phyloP scores from a whole-genome alignment of 1,140 invertebrate genomes.

The Pectinophora gossypiella region DNA sequence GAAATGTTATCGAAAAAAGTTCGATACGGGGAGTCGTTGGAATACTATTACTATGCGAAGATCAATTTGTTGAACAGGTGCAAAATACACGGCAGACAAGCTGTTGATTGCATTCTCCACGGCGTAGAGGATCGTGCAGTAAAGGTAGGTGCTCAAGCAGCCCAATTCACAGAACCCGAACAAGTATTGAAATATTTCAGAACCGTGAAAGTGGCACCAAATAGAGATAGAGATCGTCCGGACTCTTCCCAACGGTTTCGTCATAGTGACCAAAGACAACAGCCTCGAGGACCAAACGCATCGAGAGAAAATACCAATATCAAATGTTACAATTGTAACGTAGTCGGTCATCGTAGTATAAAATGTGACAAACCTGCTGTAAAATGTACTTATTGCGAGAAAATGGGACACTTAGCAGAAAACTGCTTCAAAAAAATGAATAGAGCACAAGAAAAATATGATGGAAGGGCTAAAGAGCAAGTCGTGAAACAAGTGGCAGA shows the following conservation, averaged over 20 bases:
- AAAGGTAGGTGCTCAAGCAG: background rate
- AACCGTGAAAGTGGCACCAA: background rate
- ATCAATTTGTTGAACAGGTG: constrained; percentile 1
- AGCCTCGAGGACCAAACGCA: background rate
- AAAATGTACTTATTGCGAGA: background rate
- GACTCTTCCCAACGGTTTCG: too few relatives aligned
- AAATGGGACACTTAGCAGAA: background rate
- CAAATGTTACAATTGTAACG: background rate
- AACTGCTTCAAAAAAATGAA: too few relatives aligned
- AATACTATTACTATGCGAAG: background rate
- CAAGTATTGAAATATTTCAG: background rate
- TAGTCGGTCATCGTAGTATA: background rate
- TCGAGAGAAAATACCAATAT: background rate
- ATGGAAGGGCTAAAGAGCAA: too few relatives aligned
- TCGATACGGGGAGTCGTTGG: background rate
- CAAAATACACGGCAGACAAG: background rate
- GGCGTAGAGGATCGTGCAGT: background rate
- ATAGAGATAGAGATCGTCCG: background rate
- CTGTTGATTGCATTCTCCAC: background rate
- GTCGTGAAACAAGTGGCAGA: too few relatives aligned
- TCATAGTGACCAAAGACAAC: background rate
- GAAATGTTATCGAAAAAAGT: constrained; percentile 1
- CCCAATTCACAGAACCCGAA: background rate
- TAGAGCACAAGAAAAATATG: too few relatives aligned
- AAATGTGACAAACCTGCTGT: background rate